Evolutionary conservation across 2,888 invertebrate genomes (phyloP), one percentile per base, ranked within the genome.

Genomic region (Sinohyriopsis cumingii): DNA sequence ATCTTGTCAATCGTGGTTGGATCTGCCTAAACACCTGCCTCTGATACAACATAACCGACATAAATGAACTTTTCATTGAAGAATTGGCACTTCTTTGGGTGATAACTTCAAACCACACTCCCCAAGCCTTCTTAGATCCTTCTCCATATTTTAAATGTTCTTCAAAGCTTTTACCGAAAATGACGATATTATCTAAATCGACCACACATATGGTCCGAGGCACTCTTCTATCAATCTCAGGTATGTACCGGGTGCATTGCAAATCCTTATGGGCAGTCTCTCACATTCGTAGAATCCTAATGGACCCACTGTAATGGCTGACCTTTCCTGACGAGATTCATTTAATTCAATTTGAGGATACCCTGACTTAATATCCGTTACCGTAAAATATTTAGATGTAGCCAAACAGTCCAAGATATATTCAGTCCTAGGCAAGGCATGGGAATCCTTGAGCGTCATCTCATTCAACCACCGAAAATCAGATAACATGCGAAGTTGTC

Each of bases 181-280:
- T 63, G n/a, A 60, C 53, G 25, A 63, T 19, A 28, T 65, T n/a
- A 33, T 70, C 69, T 7, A 70, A 53, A 28, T 66, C 65, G 5
- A 66, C 62, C 3, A 70, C 45, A 62, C 70, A 70, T 22, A 70
- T 70, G 9, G 3, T 61, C 67, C 67, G 15, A 71, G 55, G n/a
- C 64, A 64, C 54, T 64, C 63, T 19, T 69, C 69, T 60, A 70
- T 70, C 4, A 70, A n/a, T 57, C 70, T 24, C 25, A 65, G 69
- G 54, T 60, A 65, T 22, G 69, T 69, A 20, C 65, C 69, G 1
- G 65, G 69, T 15, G 57, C 28, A 57, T 69, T 69, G 9, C 55
- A 53, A 5, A 69, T 22, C 2, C 69, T 62, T 24, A 69, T 62
- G 4, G 69, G 65, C 69, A 69, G 65, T 20, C 54, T 69, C 19